Conservation (phyloP, 1,140 invertebrate genomes). For the Antheraea mylitta region DNA sequence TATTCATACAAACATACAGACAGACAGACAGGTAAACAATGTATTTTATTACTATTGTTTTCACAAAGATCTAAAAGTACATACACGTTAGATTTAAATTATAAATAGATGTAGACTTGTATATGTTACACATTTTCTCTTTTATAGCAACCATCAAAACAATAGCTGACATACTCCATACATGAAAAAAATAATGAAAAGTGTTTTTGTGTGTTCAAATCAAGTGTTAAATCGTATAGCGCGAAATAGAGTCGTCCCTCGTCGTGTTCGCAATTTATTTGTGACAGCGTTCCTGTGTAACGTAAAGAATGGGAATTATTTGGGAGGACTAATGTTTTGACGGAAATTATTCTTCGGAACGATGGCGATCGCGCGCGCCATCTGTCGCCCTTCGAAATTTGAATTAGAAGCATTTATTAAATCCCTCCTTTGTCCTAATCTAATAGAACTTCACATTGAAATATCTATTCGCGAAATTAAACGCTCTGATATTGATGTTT, state of each 20-base stretch:
- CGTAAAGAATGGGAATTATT: slow-evolving; percentile 34
- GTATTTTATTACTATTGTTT: too few relatives aligned
- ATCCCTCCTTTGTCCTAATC: slow-evolving; percentile 16
- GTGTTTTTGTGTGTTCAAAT: slow-evolving; percentile 27
- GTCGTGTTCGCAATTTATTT: slow-evolving; percentile 38
- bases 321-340: slow-evolving; percentile 28
- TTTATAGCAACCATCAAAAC: too few relatives aligned
- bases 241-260: slow-evolving; percentile 21
- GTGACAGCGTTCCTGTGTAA: slow-evolving; percentile 27
- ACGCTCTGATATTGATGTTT: neutral
- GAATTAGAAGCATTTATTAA: slow-evolving; percentile 38
- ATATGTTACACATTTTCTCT: too few relatives aligned
- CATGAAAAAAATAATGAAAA: slow-evolving; percentile 14
- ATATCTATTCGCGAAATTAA: neutral
- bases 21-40: too few relatives aligned
- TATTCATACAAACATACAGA: too few relatives aligned
- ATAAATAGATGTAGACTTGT: too few relatives aligned
- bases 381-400: slow-evolving; percentile 40
- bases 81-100: too few relatives aligned
- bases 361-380: slow-evolving; percentile 33
- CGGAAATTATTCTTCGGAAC: slow-evolving; percentile 38
- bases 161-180: neutral
- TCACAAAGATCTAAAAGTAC: too few relatives aligned
- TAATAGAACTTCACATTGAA: neutral
- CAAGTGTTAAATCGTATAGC: slow-evolving; percentile 20